Evolutionary conservation across 2,888 invertebrate genomes (phyloP), one percentile per base, ranked within the genome.

Genomic region (Drosophila robusta): DNA sequence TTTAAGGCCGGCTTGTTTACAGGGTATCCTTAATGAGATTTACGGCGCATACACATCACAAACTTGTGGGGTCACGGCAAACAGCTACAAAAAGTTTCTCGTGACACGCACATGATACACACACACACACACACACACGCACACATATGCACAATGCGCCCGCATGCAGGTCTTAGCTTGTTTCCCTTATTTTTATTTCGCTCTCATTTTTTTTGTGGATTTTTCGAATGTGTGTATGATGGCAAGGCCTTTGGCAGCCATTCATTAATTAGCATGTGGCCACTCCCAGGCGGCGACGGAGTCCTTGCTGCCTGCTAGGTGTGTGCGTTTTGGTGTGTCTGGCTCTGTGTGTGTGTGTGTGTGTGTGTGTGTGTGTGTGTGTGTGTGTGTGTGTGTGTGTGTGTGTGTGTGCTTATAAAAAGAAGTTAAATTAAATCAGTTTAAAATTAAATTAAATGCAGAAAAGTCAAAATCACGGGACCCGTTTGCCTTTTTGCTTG

Each of bases 231-330:
- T 52, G 34, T 50, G 47, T 47, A 36, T 62, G 61, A 54, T 62
- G 73, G 75, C 64, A 62, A 64, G 49, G 52, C 69, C 65, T 81
- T 74, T 78, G 78, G 62, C 85, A 84, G 71, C 69, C 75, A 69
- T 82, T 88, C 88, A 82, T 82, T 82, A 82, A 82, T 82, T 86
- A 88, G 86, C 81, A 81, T 82, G 80, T 64, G 87, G 87, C 73
- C 88, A 82, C 81, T 75, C 87, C 88, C 83, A 75, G 62, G 56
- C 52, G 71, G 41, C 39, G 18, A 7, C 29, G 2, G 45, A 63
- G 62, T 50, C 51, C 68, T 68, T 73, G 47, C 62, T 49, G 12
- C 36, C 36, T 42, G 44, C 45, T 29, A 47, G 60, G 66, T 32
- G 50, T 54, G 54, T 52, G 57, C 11, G 7, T 61, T 50, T 46